phyloP scores from a whole-genome alignment of 2,888 invertebrate genomes.

The Hypolimnas misippus region DNA sequence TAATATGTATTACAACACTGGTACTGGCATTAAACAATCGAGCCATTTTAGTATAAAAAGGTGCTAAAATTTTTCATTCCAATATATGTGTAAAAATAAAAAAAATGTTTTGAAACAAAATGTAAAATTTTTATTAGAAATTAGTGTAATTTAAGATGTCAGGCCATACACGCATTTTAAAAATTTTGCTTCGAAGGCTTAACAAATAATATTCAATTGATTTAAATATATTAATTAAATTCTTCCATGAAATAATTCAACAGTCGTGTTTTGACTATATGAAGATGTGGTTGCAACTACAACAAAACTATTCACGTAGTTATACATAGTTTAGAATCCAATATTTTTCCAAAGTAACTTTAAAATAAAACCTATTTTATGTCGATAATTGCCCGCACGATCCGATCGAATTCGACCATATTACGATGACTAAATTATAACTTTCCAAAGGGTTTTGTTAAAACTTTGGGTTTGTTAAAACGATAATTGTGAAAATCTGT shows the following conservation, averaged over 20 bases:
- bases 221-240: no score
- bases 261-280: no score
- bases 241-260: no score
- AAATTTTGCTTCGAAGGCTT: no score
- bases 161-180: no score
- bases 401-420: constrained; percentile 1
- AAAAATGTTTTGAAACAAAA: constrained; percentile 2
- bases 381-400: background rate
- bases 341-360: background rate
- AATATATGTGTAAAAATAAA: background rate
- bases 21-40: constrained; percentile 6
- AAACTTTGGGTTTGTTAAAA: background rate
- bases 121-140: background rate
- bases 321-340: background rate
- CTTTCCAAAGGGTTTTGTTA: background rate
- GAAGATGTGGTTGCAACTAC: background rate
- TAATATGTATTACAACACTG: background rate
- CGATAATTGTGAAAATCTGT: background rate
- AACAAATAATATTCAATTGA: no score
- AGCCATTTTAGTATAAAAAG: background rate
- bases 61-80: constrained; percentile 11
- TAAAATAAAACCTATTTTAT: background rate
- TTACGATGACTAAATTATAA: background rate
- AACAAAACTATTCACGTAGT: background rate
- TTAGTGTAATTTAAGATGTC: no score